Evolutionary conservation across 2,888 invertebrate genomes (phyloP).

Genomic region (Leptopilina drosophilae): DNA sequence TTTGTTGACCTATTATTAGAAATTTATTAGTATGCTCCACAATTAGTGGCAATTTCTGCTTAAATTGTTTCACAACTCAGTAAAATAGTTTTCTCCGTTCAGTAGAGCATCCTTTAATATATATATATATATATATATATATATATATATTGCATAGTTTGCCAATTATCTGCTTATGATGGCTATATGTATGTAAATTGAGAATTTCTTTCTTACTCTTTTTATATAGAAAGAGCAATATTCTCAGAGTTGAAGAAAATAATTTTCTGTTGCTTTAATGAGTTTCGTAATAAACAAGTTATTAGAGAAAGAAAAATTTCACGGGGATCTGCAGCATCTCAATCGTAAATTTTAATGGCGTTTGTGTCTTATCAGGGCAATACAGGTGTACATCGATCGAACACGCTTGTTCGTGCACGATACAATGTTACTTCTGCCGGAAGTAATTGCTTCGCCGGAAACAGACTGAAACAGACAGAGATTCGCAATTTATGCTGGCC

Average conservation of each 20-base stretch:
- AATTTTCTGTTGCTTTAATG: background rate
- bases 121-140: too few relatives aligned
- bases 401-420: constrained; percentile 51
- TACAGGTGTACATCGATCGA: constrained; percentile 47
- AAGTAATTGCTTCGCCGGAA: constrained; percentile 63
- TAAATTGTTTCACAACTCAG: background rate
- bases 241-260: background rate
- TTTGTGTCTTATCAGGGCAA: constrained; percentile 40
- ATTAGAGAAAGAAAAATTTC: background rate
- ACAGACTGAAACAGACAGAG: constrained; percentile 63
- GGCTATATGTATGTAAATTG: too few relatives aligned
- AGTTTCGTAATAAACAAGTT: background rate
- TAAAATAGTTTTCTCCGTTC: background rate
- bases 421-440: constrained; percentile 62
- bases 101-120: too few relatives aligned
- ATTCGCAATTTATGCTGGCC: constrained; percentile 62
- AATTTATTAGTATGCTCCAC: background rate
- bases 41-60: constrained; percentile 1
- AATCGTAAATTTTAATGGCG: constrained; percentile 12
- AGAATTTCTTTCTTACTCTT: too few relatives aligned
- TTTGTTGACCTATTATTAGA: background rate
- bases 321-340: constrained; percentile 16
- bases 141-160: too few relatives aligned
- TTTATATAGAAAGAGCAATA: too few relatives aligned
- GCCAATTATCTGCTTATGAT: too few relatives aligned